phyloP scores from a whole-genome alignment of 1,140 invertebrate genomes.

The Anthonomus grandis region DNA sequence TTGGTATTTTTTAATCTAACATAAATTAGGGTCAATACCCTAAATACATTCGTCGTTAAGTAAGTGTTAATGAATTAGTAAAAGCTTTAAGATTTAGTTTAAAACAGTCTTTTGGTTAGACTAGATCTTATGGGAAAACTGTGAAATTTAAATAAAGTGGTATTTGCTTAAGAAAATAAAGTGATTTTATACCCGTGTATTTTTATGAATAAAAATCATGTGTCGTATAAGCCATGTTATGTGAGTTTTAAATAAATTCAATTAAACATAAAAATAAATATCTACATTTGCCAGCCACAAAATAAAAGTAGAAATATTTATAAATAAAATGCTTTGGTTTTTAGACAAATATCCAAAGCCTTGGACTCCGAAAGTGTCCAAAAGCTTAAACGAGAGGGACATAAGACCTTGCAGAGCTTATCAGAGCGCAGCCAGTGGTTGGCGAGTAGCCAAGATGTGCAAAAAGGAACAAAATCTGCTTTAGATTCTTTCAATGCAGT shows the following conservation, averaged over 20 bases:
- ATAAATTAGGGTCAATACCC: no score
- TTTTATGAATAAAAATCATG: slow-evolving; percentile 17
- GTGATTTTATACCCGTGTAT: slow-evolving; percentile 4
- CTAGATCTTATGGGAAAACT: no score
- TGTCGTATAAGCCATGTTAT: slow-evolving; percentile 15
- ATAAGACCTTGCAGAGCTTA: slow-evolving; percentile 49
- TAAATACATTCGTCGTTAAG: no score
- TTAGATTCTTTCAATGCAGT: slow-evolving; percentile 54
- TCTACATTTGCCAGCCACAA: not conserved
- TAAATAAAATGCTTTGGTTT: slow-evolving; percentile 4
- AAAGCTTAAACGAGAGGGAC: slow-evolving; percentile 52
- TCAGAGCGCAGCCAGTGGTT: slow-evolving; percentile 52
- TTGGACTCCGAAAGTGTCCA: slow-evolving; percentile 54
- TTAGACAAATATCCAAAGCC: slow-evolving; percentile 48
- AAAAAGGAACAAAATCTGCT: slow-evolving; percentile 49
- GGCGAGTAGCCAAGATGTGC: slow-evolving; percentile 47
- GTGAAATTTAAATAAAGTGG: no score
- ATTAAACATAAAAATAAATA: not conserved
- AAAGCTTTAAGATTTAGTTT: no score
- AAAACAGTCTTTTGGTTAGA: no score
- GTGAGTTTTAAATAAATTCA: slow-evolving; percentile 4
- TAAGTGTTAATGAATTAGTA: no score
- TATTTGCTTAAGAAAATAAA: no score
- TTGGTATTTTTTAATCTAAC: no score
- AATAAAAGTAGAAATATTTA: not conserved